Percentiles rank a stretch among this genome's conserved stretches.
Conservation (phyloP, 2,797 vertebrate genomes). For the Melanotaenia boesemani region DNA sequence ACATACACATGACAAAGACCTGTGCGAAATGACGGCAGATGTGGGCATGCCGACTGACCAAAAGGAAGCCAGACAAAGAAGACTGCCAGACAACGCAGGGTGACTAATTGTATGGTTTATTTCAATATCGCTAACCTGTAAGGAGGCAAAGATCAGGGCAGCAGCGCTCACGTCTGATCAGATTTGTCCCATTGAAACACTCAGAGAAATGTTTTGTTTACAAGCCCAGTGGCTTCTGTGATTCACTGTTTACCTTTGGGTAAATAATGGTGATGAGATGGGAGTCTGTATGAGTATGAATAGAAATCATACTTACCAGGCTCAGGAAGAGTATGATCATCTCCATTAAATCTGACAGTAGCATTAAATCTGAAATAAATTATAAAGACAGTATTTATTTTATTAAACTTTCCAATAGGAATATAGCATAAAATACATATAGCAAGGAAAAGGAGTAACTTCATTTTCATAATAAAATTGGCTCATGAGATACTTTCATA, state of each 20-base stretch:
- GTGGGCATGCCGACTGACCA: slow-evolving; percentile 33
- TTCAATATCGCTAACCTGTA: slow-evolving; percentile 47
- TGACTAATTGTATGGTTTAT: slow-evolving; percentile 53
- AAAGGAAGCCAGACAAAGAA: slow-evolving; percentile 33
- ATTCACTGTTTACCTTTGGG: slow-evolving; percentile 40
- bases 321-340: neutral
- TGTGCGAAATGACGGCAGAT: slow-evolving; percentile 27
- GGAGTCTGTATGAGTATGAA: slow-evolving; percentile 12
- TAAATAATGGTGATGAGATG: slow-evolving; percentile 22
- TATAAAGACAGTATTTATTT: neutral
- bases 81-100: slow-evolving; percentile 14
- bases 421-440: neutral
- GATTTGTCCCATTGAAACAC: slow-evolving; percentile 20
- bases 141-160: slow-evolving; percentile 23
- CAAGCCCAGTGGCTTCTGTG: neutral
- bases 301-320: neutral
- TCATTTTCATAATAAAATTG: no score
- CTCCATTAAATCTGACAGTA: neutral
- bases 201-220: slow-evolving; percentile 9
- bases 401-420: neutral
- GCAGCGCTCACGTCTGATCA: slow-evolving; percentile 11
- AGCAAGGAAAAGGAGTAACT: neutral
- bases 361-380: neutral
- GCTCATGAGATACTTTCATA: no score
- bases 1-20: slow-evolving; percentile 43